Evolutionary conservation across 2,113 vertebrate species (phyloP).

Genomic region (Elgaria multicarinata): DNA sequence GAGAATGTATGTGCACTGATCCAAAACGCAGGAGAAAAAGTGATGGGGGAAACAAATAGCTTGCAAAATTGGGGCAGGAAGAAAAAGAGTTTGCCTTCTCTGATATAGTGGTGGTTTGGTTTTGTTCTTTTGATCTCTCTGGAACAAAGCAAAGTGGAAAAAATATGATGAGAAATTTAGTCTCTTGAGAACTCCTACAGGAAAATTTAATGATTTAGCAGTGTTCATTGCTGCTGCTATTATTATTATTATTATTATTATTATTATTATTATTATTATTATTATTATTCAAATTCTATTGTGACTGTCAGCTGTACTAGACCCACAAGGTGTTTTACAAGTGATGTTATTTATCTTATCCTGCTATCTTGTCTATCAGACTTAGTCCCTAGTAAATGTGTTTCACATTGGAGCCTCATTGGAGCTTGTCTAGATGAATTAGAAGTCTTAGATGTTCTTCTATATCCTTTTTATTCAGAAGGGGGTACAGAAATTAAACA

Average conservation of each 20-base stretch:
- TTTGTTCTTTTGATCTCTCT: not conserved
- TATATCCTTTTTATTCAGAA: not conserved
- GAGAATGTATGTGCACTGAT: too few species aligned
- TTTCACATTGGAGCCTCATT: not conserved
- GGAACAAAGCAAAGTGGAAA: not conserved
- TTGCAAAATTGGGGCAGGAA: too few species aligned
- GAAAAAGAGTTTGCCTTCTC: too few species aligned
- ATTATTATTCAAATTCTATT: not conserved
- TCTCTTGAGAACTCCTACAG: not conserved
- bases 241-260: too few species aligned
- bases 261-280: too few species aligned
- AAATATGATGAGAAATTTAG: not conserved
- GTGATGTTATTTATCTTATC: not conserved
- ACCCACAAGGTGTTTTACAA: not conserved
- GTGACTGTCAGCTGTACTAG: not conserved
- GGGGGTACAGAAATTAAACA: not conserved
- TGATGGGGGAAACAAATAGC: too few species aligned
- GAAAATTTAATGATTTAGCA: not conserved
- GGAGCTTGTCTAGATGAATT: not conserved
- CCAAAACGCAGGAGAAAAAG: too few species aligned
- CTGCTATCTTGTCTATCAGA: not conserved
- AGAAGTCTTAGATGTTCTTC: not conserved
- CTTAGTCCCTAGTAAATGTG: too few species aligned
- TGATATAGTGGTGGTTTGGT: too few species aligned
- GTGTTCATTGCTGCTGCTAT: not conserved